Evolutionary conservation across 1,140 invertebrate genomes (phyloP).

Genomic region (Bombus confusus): DNA sequence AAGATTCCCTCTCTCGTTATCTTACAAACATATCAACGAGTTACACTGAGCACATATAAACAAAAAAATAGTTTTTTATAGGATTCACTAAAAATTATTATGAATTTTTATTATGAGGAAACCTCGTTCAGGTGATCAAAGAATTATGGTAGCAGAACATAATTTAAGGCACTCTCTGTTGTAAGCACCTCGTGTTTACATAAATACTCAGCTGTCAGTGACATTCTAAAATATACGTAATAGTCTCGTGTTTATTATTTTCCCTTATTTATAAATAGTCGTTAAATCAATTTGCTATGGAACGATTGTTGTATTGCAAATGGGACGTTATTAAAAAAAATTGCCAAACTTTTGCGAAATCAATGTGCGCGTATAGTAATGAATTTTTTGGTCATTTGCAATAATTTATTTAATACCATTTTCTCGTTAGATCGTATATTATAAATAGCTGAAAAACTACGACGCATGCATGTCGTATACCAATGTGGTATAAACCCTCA

Average conservation of each 20-base stretch:
- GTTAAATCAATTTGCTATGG: too few relatives aligned
- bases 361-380: background rate
- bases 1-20: background rate
- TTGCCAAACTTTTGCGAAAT: slow-evolving; percentile 1
- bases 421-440: background rate
- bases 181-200: slow-evolving; percentile 35
- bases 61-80: background rate
- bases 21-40: background rate
- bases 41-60: background rate
- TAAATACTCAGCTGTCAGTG: slow-evolving; percentile 2
- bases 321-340: background rate
- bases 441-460: slow-evolving; percentile 4
- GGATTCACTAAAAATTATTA: background rate
- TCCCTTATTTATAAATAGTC: background rate
- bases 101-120: too few relatives aligned
- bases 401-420: background rate
- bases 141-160: slow-evolving; percentile 2
- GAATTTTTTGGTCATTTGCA: background rate
- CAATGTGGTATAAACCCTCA: background rate
- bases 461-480: background rate
- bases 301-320: background rate
- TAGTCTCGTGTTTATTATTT: background rate
- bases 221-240: background rate
- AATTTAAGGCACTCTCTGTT: slow-evolving; percentile 35
- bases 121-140: too few relatives aligned